Percentiles rank a stretch among this genome's conserved stretches.
These are phyloP conservation scores for Ondatra zibethicus DNA, from an alignment of 2,113 vertebrate genomes.

Conservation along the genomic window DNA sequence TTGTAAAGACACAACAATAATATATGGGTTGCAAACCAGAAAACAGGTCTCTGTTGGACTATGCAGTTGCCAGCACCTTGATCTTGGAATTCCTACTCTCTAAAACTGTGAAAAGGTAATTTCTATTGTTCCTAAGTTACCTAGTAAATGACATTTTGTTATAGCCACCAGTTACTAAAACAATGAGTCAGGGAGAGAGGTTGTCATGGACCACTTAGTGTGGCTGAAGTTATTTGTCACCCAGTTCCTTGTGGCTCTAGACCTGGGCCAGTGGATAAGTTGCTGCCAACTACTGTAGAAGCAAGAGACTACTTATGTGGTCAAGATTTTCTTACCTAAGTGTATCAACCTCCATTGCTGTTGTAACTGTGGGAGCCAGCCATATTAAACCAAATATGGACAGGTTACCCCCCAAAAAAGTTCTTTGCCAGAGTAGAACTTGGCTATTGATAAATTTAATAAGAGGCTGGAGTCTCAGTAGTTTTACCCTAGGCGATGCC, in stretches of 20 bases:
- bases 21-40: not conserved
- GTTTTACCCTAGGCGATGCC: too few species aligned
- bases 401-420: too few species aligned
- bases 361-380: too few species aligned
- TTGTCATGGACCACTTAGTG: not conserved
- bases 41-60: not conserved
- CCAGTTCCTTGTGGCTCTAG: not conserved
- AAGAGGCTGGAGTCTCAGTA: too few species aligned
- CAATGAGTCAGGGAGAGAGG: not conserved
- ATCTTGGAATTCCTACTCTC: not conserved
- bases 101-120: not conserved
- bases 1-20: not conserved
- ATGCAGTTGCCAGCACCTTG: not conserved
- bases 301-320: not conserved
- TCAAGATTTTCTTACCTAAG: not conserved
- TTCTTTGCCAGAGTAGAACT: too few species aligned
- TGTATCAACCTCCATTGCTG: not conserved
- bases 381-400: too few species aligned
- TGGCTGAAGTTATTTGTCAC: not conserved
- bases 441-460: too few species aligned
- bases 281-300: not conserved
- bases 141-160: not conserved
- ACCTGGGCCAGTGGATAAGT: not conserved
- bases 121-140: not conserved
- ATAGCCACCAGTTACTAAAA: not conserved